Evolutionary conservation across 2,888 invertebrate genomes (phyloP).

Genomic region (Perithous albicinctus): DNA sequence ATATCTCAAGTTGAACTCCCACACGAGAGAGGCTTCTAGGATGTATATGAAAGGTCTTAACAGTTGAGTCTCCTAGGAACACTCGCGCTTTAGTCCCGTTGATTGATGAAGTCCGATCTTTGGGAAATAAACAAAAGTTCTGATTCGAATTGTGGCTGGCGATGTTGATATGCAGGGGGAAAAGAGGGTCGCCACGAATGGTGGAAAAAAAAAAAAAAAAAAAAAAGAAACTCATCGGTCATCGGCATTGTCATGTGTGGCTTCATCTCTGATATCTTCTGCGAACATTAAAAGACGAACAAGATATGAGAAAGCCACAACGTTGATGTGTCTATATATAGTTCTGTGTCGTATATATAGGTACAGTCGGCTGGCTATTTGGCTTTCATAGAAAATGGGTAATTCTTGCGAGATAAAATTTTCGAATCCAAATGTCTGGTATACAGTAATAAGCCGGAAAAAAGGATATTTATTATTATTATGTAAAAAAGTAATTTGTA

Average conservation of each 20-base stretch:
- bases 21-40: neutral
- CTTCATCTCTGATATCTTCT: slow-evolving; percentile 43
- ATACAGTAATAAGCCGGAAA: too few relatives aligned
- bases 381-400: neutral
- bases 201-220: too few relatives aligned
- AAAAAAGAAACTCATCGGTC: slow-evolving; percentile 78
- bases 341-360: neutral
- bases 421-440: too few relatives aligned
- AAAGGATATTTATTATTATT: too few relatives aligned
- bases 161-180: slow-evolving; percentile 1
- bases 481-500: too few relatives aligned
- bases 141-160: slow-evolving; percentile 10
- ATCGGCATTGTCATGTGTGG: slow-evolving; percentile 78
- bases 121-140: slow-evolving; percentile 78
- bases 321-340: neutral
- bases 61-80: slow-evolving; percentile 61
- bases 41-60: slow-evolving; percentile 56
- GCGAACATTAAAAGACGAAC: slow-evolving; percentile 44
- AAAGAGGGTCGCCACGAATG: slow-evolving; percentile 54
- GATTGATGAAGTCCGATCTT: slow-evolving; percentile 78
- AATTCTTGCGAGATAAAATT: too few relatives aligned
- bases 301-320: slow-evolving; percentile 17
- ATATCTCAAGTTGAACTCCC: slow-evolving; percentile 33
- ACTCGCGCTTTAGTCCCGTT: slow-evolving; percentile 68
- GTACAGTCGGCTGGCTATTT: too few relatives aligned